Evolutionary conservation across 2,888 invertebrate genomes (phyloP).

Genomic region (Spodoptera picta): DNA sequence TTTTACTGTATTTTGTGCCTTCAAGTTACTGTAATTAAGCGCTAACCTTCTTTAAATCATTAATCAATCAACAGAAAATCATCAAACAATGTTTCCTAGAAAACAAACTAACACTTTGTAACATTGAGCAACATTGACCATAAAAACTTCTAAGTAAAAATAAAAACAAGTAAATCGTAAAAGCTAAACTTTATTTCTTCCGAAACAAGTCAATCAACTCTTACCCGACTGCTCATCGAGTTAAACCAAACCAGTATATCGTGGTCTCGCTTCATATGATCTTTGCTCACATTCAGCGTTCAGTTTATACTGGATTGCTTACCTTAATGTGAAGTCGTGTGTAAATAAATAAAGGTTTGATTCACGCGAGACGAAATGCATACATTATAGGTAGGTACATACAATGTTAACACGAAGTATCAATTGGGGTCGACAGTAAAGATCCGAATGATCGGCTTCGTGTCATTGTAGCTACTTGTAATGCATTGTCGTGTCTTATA

Average conservation of each 20-base stretch:
- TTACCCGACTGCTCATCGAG: background rate
- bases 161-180: conserved; percentile 56
- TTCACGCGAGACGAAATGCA: conserved; percentile 43
- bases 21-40: no score
- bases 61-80: no score
- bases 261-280: no score
- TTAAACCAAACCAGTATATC: no score
- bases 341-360: conserved; percentile 45
- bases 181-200: conserved; percentile 54
- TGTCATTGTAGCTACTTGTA: conserved; percentile 34
- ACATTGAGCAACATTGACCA: conserved; percentile 44
- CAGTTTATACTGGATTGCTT: no score
- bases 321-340: background rate
- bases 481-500: conserved; percentile 34
- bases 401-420: conserved; percentile 37
- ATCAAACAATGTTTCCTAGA: background rate
- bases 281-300: no score
- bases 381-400: conserved; percentile 12
- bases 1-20: no score
- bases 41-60: no score
- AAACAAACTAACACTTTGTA: conserved; percentile 18
- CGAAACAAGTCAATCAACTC: conserved; percentile 52
- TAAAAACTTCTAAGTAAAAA: conserved; percentile 46
- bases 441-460: conserved; percentile 32
- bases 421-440: conserved; percentile 48